These are phyloP conservation scores for Rhagoletis pomonella DNA, from an alignment of 1,140 invertebrate genomes.

Conservation along the genomic window DNA sequence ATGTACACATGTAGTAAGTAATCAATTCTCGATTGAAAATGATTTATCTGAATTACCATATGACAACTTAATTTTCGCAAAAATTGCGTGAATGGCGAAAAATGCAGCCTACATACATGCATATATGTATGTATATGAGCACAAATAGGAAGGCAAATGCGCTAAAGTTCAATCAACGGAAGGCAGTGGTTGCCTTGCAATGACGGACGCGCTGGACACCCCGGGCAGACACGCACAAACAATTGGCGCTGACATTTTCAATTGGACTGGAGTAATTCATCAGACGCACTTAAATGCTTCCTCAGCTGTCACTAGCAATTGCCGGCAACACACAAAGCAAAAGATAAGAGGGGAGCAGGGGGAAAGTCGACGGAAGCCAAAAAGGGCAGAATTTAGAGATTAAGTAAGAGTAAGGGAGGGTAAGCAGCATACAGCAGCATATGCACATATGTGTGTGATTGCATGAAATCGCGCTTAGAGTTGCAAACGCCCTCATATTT, in stretches of 20 bases:
- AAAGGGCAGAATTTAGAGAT: conserved; percentile 20
- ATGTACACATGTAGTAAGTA: too few relatives aligned
- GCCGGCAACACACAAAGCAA: conserved; percentile 13
- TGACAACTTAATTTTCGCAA: conserved; percentile 40
- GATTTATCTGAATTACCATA: conserved; percentile 18
- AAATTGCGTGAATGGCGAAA: background rate
- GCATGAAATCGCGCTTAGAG: conserved; percentile 21
- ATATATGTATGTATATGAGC: background rate
- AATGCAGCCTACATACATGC: background rate
- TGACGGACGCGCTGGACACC: background rate
- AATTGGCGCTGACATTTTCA: conserved; percentile 43
- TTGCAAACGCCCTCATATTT: conserved; percentile 21
- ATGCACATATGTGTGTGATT: background rate
- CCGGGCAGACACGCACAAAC: background rate
- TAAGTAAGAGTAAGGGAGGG: background rate
- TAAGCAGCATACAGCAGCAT: background rate
- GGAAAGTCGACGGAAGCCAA: conserved; percentile 20
- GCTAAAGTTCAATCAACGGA: background rate
- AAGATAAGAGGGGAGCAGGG: background rate
- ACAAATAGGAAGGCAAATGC: background rate
- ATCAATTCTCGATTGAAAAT: background rate
- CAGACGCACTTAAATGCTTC: conserved; percentile 46
- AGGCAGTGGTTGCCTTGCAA: background rate
- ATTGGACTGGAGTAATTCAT: conserved; percentile 38
- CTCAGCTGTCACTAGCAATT: conserved; percentile 33